Base-by-base conservation (phyloP, 2,888 invertebrate species). In the Pollenia labialis region DNA sequence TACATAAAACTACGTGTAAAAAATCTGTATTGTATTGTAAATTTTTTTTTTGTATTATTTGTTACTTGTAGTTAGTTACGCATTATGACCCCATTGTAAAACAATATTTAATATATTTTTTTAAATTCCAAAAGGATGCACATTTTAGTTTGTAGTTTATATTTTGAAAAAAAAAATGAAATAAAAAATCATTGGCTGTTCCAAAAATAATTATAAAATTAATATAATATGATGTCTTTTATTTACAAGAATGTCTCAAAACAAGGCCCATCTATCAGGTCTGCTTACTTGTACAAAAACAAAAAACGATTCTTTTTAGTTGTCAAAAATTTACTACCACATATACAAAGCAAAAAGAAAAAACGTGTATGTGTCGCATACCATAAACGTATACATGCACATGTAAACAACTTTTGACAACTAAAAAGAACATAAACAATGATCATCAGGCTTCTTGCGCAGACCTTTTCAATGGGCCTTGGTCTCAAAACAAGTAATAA, bases 141-240 rank as follows among this genome's bases (percentile, higher is more conserved):
- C 71, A 81, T 81, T 81, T 80, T 80, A 85, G 85, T 76, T 85
- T 85, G 58, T 85, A 85, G 76, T 71, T 56, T 71, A 54, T 62
- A n/a, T 62, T 80, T 71, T 64, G 66, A 64, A 48, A n/a, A 14
- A 64, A 14, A 60, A 32, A 66, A 64, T 42, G 9, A 46, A 69
- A 85, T 77, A 82, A 85, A 85, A 76, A 18, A 40, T 81, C 40
- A 87, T 87, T 87, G 87, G 87, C 84, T 87, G 81, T 81, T 87
- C 77, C 40, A 68, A 85, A 85, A 76, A 48, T 48, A 52, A 77
- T 66, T 81, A 81, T 64, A 44, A 68, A 69, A 80, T 42, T 9
- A 48, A 52, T 2, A 23, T 23, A 58, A 50, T 3, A 16, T 6
- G 32, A 16, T 6, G 32, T 32, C 12, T 32, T 12, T 23, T 32